Percentiles rank a stretch among this genome's conserved stretches.
phyloP scores from a whole-genome alignment of 2,888 invertebrate species.

The Agrypnus murinus region DNA sequence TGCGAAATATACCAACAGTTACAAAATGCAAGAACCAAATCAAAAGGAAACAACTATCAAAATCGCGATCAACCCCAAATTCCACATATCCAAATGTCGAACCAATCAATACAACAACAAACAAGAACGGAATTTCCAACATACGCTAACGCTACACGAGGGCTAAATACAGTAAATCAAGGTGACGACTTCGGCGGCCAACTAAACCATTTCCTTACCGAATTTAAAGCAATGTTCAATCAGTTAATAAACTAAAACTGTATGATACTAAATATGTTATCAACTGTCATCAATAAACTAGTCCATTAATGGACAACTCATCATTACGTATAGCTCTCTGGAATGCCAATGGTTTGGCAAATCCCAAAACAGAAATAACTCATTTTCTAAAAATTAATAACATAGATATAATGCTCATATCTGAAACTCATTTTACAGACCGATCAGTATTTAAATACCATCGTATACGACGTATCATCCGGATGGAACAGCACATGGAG shows the following conservation, averaged over 20 bases:
- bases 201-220: not conserved
- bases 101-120: not conserved
- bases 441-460: not conserved
- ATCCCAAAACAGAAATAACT: conserved; percentile 1
- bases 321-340: conserved; percentile 8
- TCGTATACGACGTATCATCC: not conserved
- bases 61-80: not conserved
- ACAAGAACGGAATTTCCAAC: not conserved
- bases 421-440: not conserved
- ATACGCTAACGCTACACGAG: not conserved
- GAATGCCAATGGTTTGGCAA: not conserved
- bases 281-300: not conserved
- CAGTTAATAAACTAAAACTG: not conserved
- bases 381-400: not conserved
- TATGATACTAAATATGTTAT: not conserved
- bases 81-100: not conserved
- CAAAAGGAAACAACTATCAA: not conserved
- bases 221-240: not conserved
- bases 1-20: conserved; percentile 32
- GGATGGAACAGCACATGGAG: not conserved
- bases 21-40: not conserved
- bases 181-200: not conserved
- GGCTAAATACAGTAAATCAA: not conserved
- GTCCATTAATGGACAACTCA: not conserved
- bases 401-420: not conserved